These are phyloP conservation scores for Cyprinodon diabolis DNA, from an alignment of 2,797 vertebrate species.

Conservation along the genomic window DNA sequence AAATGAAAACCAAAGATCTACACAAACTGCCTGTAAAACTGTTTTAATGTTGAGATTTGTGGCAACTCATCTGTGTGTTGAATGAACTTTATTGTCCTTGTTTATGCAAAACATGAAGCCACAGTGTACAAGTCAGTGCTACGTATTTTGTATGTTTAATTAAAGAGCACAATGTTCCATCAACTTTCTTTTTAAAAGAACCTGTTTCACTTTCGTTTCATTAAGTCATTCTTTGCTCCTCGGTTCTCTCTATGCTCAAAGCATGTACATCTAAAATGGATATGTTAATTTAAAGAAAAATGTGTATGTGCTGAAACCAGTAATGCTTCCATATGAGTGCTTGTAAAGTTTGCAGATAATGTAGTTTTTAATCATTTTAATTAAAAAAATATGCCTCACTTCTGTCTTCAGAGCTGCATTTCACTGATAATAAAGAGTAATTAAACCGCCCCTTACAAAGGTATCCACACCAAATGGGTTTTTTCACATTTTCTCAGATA, in stretches of 20 bases:
- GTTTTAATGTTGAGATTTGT: conserved; percentile 45
- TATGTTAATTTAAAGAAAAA: conserved; percentile 81
- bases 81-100: conserved; percentile 46
- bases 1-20: conserved; percentile 66
- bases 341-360: conserved; percentile 83
- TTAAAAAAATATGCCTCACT: conserved; percentile 79
- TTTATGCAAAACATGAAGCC: conserved; percentile 60
- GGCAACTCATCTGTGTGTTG: conserved; percentile 37
- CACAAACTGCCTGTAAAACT: conserved; percentile 65
- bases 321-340: conserved; percentile 79
- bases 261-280: conserved; percentile 80
- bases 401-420: conserved; percentile 23
- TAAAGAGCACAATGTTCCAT: conserved; percentile 71
- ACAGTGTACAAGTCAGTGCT: conserved; percentile 55
- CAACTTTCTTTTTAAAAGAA: conserved; percentile 63
- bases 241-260: conserved; percentile 73
- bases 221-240: conserved; percentile 49
- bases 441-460: neutral
- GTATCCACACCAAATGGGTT: neutral
- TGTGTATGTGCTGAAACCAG: conserved; percentile 74
- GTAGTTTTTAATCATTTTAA: conserved; percentile 87
- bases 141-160: conserved; percentile 67
- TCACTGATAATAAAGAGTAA: conserved; percentile 21
- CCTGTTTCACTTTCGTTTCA: conserved; percentile 60
- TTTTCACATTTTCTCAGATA: neutral